These are phyloP conservation scores for Trematocara macrostoma DNA, from an alignment of 2,113 vertebrate species.

Conservation along the genomic window DNA sequence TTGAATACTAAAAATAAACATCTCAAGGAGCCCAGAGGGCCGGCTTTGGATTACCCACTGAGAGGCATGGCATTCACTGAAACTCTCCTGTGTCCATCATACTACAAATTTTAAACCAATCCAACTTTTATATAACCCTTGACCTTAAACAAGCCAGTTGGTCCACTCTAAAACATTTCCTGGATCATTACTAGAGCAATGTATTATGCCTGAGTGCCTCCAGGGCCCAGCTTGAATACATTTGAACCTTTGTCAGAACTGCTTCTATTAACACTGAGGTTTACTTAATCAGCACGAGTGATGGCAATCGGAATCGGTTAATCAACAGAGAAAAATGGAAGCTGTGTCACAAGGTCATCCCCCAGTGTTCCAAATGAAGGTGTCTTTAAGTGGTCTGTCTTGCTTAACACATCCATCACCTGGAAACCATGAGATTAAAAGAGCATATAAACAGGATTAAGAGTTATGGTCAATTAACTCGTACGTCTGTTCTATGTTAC, in stretches of 20 bases:
- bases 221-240: slow-evolving; percentile 1
- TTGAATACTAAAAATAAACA: slow-evolving; percentile 55
- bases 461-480: slow-evolving; percentile 6
- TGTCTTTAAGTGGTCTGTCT: background rate
- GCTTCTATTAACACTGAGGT: slow-evolving; percentile 19
- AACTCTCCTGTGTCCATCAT: slow-evolving; percentile 6
- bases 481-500: background rate
- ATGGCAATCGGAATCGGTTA: slow-evolving; percentile 4
- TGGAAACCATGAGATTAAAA: slow-evolving; percentile 1
- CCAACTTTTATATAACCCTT: slow-evolving; percentile 45
- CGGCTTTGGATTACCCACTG: slow-evolving; percentile 21
- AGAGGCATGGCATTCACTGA: slow-evolving; percentile 3
- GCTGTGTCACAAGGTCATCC: slow-evolving; percentile 22
- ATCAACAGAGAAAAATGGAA: slow-evolving; percentile 3
- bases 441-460: background rate
- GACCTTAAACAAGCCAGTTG: slow-evolving; percentile 33
- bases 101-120: slow-evolving; percentile 42
- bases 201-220: background rate
- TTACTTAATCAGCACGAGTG: slow-evolving; percentile 44
- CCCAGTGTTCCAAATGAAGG: background rate
- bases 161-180: slow-evolving; percentile 40
- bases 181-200: slow-evolving; percentile 13
- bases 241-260: slow-evolving; percentile 30
- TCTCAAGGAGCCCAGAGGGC: background rate
- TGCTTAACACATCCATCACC: slow-evolving; percentile 9